Evolutionary conservation across 2,113 vertebrate genomes (phyloP), one percentile per base, ranked within the genome.

Genomic region (rabbit (Oryctolagus cuniculus)): DNA sequence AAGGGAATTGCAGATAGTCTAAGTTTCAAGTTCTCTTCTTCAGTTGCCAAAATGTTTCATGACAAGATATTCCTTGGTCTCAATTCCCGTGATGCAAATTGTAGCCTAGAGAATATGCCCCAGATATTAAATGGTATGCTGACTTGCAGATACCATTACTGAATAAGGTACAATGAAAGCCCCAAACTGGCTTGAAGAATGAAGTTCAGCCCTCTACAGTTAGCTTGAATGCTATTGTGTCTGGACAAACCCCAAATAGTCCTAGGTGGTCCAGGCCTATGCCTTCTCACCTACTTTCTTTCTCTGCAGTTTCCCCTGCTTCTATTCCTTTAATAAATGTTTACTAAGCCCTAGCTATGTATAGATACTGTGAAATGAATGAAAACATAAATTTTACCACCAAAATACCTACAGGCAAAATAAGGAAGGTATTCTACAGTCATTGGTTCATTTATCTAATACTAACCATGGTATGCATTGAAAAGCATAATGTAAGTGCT

Each of bases 401-500:
- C 44, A 64, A 55, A 89, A 61, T 13, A 19, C 22, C 69, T 87
- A 11, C 15, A 49, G 36, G 87, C 34, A 66, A 74, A 78, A 77
- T 79, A 53, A 91, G 25, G 17, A 70, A 92, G 55, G 72, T 70
- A 78, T 25, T 86, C 38, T 34, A 19, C 17, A n/a, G 49, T 49
- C 12, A 87, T 84, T 44, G 36, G 25, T 79, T 69, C 31, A 82
- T 89, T 87, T 67, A 81, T 92, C 72, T 80, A 69, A 34, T 83
- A 27, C 11, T 92, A 8, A 6, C 9, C 89, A 24, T n/a, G 13
- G 0, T 61, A 2, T 75, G 51, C 51, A 34, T 44, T 15, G 13
- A 69, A 75, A 90, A 10, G 16, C 34, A 25, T 51, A 66, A 55
- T 5, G 1, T 25, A 74, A 63, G 34, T 58, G 29, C n/a, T 67